Conservation (phyloP, 2,113 vertebrate species). For the Macquaria australasica region DNA sequence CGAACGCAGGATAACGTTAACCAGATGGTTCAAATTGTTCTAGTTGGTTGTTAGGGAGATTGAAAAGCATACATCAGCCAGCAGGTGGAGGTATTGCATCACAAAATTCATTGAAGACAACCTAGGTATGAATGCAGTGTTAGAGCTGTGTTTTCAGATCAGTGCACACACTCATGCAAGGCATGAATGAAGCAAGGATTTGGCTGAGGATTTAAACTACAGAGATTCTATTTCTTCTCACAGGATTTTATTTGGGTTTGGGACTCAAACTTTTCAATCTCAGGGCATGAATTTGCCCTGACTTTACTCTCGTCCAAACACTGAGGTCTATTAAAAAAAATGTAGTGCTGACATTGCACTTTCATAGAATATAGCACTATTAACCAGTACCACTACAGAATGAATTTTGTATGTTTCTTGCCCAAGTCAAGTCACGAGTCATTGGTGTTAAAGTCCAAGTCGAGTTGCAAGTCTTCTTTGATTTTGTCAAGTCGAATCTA, state of each 20-base stretch:
- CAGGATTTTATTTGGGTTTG: neutral
- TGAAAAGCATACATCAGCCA: constrained; percentile 9
- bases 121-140: constrained; percentile 32
- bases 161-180: neutral
- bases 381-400: too few species aligned
- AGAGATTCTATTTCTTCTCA: neutral
- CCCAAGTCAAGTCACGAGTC: too few species aligned
- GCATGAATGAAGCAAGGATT: constrained; percentile 58
- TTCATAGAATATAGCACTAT: too few species aligned
- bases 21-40: neutral
- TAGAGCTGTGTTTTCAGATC: neutral
- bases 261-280: neutral
- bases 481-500: too few species aligned
- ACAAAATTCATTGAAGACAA: neutral
- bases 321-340: too few species aligned
- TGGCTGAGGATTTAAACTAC: neutral
- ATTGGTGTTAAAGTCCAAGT: too few species aligned
- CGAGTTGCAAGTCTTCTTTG: too few species aligned
- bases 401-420: too few species aligned
- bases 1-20: neutral
- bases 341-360: too few species aligned
- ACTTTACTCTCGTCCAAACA: neutral
- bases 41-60: neutral
- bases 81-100: constrained; percentile 53
- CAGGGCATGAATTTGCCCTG: too few species aligned